phyloP scores from a whole-genome alignment of 2,888 invertebrate species.

The Drosophila ezoana region DNA sequence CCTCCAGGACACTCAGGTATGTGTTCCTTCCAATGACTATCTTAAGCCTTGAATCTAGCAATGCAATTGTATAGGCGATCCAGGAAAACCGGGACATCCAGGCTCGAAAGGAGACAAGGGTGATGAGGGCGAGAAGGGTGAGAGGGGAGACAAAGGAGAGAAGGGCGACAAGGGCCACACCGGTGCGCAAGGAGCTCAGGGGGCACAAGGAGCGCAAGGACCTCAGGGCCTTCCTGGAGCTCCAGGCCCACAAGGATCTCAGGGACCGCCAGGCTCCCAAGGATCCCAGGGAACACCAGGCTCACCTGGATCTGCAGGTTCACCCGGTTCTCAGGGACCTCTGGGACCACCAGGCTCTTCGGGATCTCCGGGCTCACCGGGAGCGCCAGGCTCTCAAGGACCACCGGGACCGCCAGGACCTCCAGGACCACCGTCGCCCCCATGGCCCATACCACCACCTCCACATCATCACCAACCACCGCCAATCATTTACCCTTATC shows the following conservation, averaged over 20 bases:
- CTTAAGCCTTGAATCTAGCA: too few relatives aligned
- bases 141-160: conserved; percentile 19
- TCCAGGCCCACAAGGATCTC: conserved; percentile 32
- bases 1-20: conserved; percentile 23
- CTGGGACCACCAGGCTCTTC: conserved; percentile 31
- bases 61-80: conserved; percentile 5
- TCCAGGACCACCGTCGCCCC: conserved; percentile 5
- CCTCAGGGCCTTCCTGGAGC: conserved; percentile 22
- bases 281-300: conserved; percentile 42
- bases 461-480: conserved; percentile 8
- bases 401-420: conserved; percentile 28
- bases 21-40: neutral
- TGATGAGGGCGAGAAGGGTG: conserved; percentile 24
- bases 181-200: conserved; percentile 28
- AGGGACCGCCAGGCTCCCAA: conserved; percentile 41
- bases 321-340: conserved; percentile 32
- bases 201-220: conserved; percentile 37
- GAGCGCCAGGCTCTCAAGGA: conserved; percentile 28
- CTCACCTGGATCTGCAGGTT: conserved; percentile 31
- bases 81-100: conserved; percentile 34
- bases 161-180: conserved; percentile 34
- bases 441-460: neutral
- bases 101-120: conserved; percentile 35
- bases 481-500: conserved; percentile 9
- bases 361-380: conserved; percentile 35